Percentiles rank a stretch among this genome's conserved stretches.
phyloP scores from a whole-genome alignment of 2,888 invertebrate species.

The Ochropacha duplaris region DNA sequence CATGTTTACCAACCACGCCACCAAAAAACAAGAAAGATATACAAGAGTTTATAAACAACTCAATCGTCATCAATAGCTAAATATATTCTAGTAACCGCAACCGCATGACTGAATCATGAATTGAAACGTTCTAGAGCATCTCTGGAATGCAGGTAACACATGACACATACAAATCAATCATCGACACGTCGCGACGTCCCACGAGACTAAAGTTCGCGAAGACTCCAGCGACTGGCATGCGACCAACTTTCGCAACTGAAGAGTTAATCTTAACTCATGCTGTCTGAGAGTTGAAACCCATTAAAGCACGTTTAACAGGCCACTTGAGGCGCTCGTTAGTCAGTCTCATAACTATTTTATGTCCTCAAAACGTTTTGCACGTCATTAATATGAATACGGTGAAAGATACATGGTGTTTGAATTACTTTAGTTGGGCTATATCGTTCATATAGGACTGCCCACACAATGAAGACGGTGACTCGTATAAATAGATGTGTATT shows the following conservation, averaged over 20 bases:
- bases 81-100: too few relatives aligned
- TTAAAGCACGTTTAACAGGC: not conserved
- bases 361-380: conserved; percentile 1
- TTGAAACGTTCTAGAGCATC: not conserved
- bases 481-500: not conserved
- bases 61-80: too few relatives aligned
- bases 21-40: too few relatives aligned
- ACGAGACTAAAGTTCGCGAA: not conserved
- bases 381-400: not conserved
- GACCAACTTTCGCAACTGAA: not conserved
- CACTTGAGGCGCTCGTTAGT: not conserved
- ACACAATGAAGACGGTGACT: not conserved
- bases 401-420: not conserved
- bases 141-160: not conserved
- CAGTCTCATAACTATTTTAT: not conserved
- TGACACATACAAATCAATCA: not conserved
- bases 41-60: too few relatives aligned
- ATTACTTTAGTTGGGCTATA: not conserved
- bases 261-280: not conserved
- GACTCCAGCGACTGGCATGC: not conserved
- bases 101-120: not conserved
- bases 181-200: not conserved
- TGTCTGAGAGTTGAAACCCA: not conserved
- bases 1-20: too few relatives aligned
- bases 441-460: not conserved